Conservation (phyloP, 2,113 vertebrate species). For the Brienomyrus brachyistius region DNA sequence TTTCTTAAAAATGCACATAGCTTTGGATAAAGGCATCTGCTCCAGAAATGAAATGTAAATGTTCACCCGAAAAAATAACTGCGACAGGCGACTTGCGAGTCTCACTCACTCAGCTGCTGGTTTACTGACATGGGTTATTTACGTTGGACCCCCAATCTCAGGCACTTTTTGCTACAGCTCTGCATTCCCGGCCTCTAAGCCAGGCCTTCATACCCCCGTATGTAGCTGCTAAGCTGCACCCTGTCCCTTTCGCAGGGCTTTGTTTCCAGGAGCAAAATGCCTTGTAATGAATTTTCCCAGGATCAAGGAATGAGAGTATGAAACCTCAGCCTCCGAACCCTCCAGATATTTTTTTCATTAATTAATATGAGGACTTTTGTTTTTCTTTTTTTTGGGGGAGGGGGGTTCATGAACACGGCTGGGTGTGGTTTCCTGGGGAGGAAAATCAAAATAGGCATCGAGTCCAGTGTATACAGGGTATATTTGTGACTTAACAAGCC, state of each 20-base stretch:
- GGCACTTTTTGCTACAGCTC: neutral
- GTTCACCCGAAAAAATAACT: neutral
- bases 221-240: too few species aligned
- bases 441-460: neutral
- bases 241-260: neutral
- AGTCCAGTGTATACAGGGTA: neutral
- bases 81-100: neutral
- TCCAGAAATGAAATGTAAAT: neutral
- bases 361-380: neutral
- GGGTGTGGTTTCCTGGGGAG: neutral
- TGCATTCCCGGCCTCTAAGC: neutral
- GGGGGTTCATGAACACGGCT: neutral
- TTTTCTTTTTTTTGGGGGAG: too few species aligned
- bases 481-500: neutral
- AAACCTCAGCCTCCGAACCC: neutral
- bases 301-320: neutral
- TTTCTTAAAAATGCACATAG: neutral
- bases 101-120: neutral
- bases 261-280: neutral
- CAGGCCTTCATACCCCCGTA: neutral
- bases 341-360: neutral
- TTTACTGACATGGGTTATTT: neutral
- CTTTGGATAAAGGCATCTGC: neutral
- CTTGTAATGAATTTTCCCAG: neutral
- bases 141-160: neutral